These are phyloP conservation scores for Bellardia bayeri DNA, from an alignment of 2,888 invertebrate species.

Conservation along the genomic window DNA sequence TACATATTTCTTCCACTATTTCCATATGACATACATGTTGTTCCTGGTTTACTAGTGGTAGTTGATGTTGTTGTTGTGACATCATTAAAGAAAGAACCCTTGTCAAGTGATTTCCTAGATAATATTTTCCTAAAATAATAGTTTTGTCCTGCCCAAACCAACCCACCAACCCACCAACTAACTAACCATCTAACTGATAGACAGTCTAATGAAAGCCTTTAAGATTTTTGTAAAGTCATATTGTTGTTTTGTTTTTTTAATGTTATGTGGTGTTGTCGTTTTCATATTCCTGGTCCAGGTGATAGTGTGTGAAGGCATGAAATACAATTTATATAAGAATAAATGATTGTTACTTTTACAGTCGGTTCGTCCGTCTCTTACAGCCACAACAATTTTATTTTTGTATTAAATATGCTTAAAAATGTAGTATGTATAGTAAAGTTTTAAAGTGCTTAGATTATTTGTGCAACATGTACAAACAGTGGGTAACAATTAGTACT, in stretches of 20 bases:
- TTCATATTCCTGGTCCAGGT: slow-evolving; percentile 63
- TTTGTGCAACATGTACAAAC: slow-evolving; percentile 22
- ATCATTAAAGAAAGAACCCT: slow-evolving; percentile 82
- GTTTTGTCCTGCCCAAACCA: slow-evolving; percentile 63
- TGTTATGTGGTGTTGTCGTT: slow-evolving; percentile 26
- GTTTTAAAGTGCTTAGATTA: slow-evolving; percentile 3
- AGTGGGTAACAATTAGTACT: neutral
- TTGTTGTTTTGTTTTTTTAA: slow-evolving; percentile 46
- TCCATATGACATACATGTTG: slow-evolving; percentile 44
- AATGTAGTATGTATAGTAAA: slow-evolving; percentile 7
- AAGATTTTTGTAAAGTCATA: slow-evolving; percentile 64
- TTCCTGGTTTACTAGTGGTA: slow-evolving; percentile 37
- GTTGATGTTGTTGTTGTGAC: slow-evolving; percentile 70
- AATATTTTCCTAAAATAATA: slow-evolving; percentile 73
- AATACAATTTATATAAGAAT: slow-evolving; percentile 57
- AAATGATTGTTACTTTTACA: slow-evolving; percentile 39
- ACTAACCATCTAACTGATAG: slow-evolving; percentile 43
- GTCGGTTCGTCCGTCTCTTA: neutral
- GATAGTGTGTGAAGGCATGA: slow-evolving; percentile 71
- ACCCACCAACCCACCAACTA: neutral
- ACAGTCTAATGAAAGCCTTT: slow-evolving; percentile 72
- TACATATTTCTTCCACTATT: slow-evolving; percentile 26
- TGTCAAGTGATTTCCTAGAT: slow-evolving; percentile 79
- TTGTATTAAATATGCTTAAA: slow-evolving; percentile 26
- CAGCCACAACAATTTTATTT: slow-evolving; percentile 25